Conservation (phyloP, 2,113 vertebrate species). For the Micronycteris hirsuta region DNA sequence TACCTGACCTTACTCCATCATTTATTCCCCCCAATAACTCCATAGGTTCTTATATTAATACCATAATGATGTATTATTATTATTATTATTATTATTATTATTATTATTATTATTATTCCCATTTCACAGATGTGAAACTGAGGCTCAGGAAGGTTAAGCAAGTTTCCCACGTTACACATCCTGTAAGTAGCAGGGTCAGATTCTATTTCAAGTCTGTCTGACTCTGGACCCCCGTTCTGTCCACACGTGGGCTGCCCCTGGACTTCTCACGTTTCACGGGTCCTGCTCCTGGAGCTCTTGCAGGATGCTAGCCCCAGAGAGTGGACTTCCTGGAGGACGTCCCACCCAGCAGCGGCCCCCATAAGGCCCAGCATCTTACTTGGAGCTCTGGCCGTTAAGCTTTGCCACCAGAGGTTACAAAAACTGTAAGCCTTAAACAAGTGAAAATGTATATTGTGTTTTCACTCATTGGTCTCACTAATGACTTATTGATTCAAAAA, state of each 20-base stretch:
- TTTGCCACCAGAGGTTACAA: neutral
- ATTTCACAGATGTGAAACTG: neutral
- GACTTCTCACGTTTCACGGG: neutral
- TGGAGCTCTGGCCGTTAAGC: neutral
- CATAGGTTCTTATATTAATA: neutral
- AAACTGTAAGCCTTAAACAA: neutral
- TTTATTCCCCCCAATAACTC: neutral
- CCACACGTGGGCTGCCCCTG: neutral
- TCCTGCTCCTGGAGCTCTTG: neutral
- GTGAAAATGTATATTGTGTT: constrained; percentile 36
- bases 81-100: too few relatives aligned
- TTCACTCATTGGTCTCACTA: constrained; percentile 33
- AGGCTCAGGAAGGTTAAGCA: neutral
- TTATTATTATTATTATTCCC: too few relatives aligned
- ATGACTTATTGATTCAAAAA: constrained; percentile 50
- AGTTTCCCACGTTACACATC: neutral
- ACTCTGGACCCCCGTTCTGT: neutral
- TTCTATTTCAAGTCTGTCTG: neutral
- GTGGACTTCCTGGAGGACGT: neutral
- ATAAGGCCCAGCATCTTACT: neutral
- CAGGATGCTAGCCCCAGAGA: neutral
- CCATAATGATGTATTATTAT: neutral
- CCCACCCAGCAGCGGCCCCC: neutral
- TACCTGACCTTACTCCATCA: neutral
- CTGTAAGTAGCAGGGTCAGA: neutral